phyloP scores from a whole-genome alignment of 2,797 vertebrate genomes.

The Columba guinea region DNA sequence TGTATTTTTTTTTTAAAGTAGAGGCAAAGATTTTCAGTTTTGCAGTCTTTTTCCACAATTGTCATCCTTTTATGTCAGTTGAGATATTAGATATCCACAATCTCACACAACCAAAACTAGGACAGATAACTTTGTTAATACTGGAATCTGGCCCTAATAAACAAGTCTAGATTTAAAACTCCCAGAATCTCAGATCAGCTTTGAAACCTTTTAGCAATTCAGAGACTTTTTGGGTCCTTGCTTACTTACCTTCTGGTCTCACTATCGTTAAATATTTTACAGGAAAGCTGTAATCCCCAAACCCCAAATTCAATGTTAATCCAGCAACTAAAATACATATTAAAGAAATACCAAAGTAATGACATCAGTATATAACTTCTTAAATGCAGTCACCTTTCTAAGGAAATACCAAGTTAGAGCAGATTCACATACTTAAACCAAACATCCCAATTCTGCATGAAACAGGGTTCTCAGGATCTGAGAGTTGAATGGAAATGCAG shows the following conservation, averaged over 20 bases:
- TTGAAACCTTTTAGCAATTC: neutral
- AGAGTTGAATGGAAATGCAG: neutral
- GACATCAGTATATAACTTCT: neutral
- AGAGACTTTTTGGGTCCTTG: neutral
- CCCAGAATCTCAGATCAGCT: neutral
- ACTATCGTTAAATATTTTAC: neutral
- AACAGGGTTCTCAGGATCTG: neutral
- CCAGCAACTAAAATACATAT: neutral
- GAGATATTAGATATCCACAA: neutral
- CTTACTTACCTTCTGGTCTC: neutral
- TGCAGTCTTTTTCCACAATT: neutral
- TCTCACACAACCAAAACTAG: neutral
- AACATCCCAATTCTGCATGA: neutral
- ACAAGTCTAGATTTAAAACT: neutral
- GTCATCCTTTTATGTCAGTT: neutral
- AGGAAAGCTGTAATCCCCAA: neutral
- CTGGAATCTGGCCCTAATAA: neutral
- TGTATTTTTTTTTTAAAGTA: neutral
- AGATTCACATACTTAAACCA: neutral
- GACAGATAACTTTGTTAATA: neutral
- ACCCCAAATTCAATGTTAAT: neutral
- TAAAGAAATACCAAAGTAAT: neutral
- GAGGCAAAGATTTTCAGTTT: neutral
- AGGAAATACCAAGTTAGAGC: neutral
- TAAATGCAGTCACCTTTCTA: neutral